These are phyloP conservation scores for Notechis scutatus DNA, from an alignment of 2,113 vertebrate species.

Conservation along the genomic window DNA sequence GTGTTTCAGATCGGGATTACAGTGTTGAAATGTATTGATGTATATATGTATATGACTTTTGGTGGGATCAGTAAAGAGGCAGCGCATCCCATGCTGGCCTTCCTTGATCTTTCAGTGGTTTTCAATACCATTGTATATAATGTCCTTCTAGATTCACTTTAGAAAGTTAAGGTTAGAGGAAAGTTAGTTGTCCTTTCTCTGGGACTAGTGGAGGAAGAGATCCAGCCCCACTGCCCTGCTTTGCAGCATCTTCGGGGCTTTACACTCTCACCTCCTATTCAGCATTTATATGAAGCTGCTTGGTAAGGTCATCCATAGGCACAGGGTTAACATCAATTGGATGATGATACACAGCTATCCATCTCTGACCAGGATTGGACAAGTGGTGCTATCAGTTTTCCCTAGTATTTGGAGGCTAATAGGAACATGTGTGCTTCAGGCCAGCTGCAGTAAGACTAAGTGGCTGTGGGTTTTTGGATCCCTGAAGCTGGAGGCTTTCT, in stretches of 20 bases:
- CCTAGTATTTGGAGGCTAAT: not conserved
- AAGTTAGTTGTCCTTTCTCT: not conserved
- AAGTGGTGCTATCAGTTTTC: not conserved
- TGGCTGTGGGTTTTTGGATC: not conserved
- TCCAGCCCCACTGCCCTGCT: not conserved
- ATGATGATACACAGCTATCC: not conserved
- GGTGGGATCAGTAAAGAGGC: not conserved
- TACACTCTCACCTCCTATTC: not conserved
- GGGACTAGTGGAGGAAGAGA: not conserved
- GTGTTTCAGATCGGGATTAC: not conserved
- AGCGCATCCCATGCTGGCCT: not conserved
- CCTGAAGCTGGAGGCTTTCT: not conserved
- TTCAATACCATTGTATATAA: not conserved
- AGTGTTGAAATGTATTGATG: not conserved
- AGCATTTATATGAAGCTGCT: not conserved
- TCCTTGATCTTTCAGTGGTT: not conserved
- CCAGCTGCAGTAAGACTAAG: not conserved
- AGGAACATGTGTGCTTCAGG: not conserved
- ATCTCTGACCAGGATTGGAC: not conserved
- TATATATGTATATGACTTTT: not conserved
- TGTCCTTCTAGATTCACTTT: not conserved
- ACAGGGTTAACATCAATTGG: not conserved
- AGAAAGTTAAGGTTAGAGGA: not conserved
- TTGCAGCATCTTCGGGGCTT: not conserved
- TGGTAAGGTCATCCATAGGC: not conserved